Evolutionary conservation across 2,113 vertebrate genomes (phyloP).

Genomic region (Chinchilla lanigera): DNA sequence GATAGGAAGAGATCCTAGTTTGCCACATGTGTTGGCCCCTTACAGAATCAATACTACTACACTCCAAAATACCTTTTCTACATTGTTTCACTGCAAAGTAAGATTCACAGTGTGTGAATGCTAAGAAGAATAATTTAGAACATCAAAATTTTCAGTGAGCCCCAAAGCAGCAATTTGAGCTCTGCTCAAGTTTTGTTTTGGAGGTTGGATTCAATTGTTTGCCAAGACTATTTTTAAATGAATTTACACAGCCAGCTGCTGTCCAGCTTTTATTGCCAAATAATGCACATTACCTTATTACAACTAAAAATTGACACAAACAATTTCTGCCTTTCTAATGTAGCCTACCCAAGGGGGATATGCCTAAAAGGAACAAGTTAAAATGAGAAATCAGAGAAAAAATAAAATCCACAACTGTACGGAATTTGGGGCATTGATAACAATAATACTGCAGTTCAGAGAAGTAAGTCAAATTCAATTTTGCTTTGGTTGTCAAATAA

Average conservation of each 20-base stretch:
- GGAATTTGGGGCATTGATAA: not conserved
- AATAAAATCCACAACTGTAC: not conserved
- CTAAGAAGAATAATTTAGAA: conserved; percentile 66
- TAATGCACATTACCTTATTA: conserved; percentile 71
- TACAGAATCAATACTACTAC: not conserved
- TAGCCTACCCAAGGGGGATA: not conserved
- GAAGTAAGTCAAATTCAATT: not conserved
- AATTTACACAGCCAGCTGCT: conserved; percentile 75
- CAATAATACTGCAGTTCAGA: not conserved
- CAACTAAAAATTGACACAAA: conserved; percentile 65
- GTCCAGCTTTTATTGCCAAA: conserved; percentile 74
- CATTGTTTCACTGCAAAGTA: conserved; percentile 57
- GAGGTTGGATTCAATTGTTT: conserved; percentile 71
- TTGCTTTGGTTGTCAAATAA: not conserved
- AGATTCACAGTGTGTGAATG: conserved; percentile 47
- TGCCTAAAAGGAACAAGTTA: not conserved
- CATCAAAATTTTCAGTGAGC: conserved; percentile 57
- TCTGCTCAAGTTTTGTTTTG: conserved; percentile 72
- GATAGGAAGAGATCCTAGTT: not conserved
- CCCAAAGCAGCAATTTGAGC: conserved; percentile 69
- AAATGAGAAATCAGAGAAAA: conserved; percentile 17
- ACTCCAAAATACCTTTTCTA: conserved; percentile 28
- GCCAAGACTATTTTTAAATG: conserved; percentile 78
- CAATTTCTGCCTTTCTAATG: conserved; percentile 44
- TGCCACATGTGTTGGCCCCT: conserved; percentile 1